Evolutionary conservation across 2,113 vertebrate genomes (phyloP).

Genomic region (Procavia capensis): DNA sequence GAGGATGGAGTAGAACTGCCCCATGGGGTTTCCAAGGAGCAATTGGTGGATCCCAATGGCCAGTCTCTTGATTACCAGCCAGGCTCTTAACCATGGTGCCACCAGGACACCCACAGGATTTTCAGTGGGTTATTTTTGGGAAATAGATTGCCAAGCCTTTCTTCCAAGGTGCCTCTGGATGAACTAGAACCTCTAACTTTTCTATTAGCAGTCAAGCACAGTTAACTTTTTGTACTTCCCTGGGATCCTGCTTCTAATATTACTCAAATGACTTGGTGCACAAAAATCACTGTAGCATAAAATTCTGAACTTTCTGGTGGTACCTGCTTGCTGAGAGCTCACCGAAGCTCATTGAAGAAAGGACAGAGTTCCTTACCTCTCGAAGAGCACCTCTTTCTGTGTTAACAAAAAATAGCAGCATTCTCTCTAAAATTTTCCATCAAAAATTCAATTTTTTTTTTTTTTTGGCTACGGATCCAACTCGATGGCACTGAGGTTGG

Average conservation of each 20-base stretch:
- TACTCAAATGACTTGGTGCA: background rate
- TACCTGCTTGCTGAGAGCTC: background rate
- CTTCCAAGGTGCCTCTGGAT: background rate
- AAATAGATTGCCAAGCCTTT: background rate
- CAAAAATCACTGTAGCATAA: background rate
- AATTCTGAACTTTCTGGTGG: background rate
- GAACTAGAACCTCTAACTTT: background rate
- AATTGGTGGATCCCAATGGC: too few species aligned
- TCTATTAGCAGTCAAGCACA: background rate
- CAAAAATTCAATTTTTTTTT: background rate
- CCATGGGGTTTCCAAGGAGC: too few species aligned
- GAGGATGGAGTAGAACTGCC: too few species aligned
- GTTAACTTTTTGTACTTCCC: background rate
- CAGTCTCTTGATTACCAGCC: too few species aligned
- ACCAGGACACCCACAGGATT: background rate
- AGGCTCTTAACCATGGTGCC: too few species aligned
- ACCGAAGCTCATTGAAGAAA: fast-evolving
- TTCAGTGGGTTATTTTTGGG: background rate
- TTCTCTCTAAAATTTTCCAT: background rate
- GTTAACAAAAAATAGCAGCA: too few species aligned
- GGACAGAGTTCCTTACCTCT: background rate
- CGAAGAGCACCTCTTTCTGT: background rate
- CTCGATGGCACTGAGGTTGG: too few species aligned
- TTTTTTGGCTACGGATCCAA: too few species aligned
- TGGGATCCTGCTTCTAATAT: background rate